Percentiles rank a stretch among this genome's conserved stretches.
phyloP scores from a whole-genome alignment of 2,113 vertebrate genomes.

The Buteo buteo region DNA sequence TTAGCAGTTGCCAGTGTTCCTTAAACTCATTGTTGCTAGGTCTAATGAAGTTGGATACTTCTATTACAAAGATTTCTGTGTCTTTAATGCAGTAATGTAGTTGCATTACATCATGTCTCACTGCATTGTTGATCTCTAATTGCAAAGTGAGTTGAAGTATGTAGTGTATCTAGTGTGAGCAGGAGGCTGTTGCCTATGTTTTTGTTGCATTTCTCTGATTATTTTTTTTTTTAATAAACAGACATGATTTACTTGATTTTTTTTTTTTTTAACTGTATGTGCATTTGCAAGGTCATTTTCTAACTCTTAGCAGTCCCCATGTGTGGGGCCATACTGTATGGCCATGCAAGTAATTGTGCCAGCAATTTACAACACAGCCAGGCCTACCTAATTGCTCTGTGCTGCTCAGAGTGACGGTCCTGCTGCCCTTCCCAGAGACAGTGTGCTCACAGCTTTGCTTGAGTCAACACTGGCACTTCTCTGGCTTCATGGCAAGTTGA shows the following conservation, averaged over 20 bases:
- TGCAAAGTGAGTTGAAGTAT: not conserved
- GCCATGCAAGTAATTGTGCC: not conserved
- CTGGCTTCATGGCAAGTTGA: not conserved
- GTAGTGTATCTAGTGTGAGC: not conserved
- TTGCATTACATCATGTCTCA: not conserved
- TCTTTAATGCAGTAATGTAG: not conserved
- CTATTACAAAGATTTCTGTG: not conserved
- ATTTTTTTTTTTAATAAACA: not conserved
- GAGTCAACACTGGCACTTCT: not conserved
- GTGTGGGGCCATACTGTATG: rapidly evolving
- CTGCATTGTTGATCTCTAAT: not conserved
- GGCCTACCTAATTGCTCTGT: not conserved
- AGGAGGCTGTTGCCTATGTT: not conserved
- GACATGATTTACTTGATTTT: not conserved
- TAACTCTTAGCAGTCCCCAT: not conserved
- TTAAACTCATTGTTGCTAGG: not conserved
- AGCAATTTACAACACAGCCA: rapidly evolving
- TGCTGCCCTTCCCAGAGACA: not conserved
- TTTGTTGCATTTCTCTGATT: not conserved
- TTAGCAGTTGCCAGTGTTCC: not conserved
- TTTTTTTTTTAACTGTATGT: not conserved
- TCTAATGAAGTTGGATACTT: not conserved
- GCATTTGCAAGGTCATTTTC: not conserved
- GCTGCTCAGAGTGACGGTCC: not conserved
- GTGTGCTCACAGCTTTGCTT: not conserved